phyloP scores from a whole-genome alignment of 2,888 invertebrate genomes.

The Abscondita cerata region DNA sequence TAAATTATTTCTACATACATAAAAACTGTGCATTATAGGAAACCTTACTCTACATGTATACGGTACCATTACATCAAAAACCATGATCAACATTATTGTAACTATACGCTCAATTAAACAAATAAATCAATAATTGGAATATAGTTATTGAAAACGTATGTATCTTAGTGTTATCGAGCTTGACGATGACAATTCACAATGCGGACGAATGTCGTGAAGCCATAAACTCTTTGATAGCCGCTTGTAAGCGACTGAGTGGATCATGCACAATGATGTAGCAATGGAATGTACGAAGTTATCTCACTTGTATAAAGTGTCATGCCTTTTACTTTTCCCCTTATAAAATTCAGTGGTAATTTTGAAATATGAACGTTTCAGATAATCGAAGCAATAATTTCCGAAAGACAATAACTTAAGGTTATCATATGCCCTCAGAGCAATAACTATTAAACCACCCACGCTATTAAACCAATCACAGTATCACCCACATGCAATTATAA shows the following conservation, averaged over 20 bases:
- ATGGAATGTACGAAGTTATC: conserved; percentile 26
- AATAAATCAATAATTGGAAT: too few species aligned
- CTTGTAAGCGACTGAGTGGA: conserved; percentile 29
- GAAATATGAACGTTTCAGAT: background rate
- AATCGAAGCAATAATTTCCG: conserved; percentile 15
- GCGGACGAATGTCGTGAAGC: conserved; percentile 27
- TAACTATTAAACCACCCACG: conserved; percentile 36
- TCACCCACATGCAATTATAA: conserved; percentile 38
- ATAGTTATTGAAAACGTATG: too few species aligned
- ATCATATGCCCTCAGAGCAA: conserved; percentile 36
- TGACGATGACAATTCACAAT: conserved; percentile 30
- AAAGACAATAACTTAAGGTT: conserved; percentile 35
- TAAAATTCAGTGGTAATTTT: too few species aligned
- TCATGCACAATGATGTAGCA: conserved; percentile 27
- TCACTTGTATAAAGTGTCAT: conserved; percentile 12
- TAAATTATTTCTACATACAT: too few species aligned
- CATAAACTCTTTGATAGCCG: conserved; percentile 34
- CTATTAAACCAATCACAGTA: conserved; percentile 36
- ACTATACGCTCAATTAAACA: too few species aligned
- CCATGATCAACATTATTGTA: too few species aligned
- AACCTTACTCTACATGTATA: too few species aligned
- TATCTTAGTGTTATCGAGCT: conserved; percentile 24
- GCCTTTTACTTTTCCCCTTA: background rate
- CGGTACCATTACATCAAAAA: too few species aligned
- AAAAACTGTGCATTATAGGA: too few species aligned